Evolutionary conservation across 2,888 invertebrate species (phyloP), one percentile per base, ranked within the genome.

Genomic region (Yponomeuta plumbellus): DNA sequence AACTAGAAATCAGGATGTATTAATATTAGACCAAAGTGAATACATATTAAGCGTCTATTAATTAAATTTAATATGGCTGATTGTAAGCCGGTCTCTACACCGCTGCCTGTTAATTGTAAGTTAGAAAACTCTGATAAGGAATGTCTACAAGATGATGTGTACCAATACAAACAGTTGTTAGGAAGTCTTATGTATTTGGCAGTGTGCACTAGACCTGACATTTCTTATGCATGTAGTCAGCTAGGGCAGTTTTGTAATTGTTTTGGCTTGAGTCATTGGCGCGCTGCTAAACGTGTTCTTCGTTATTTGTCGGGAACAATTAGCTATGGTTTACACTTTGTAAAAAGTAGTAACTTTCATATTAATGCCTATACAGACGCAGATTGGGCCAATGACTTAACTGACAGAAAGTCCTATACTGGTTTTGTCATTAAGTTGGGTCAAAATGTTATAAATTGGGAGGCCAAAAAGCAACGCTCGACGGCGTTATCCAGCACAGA

Each of bases 401-500:
- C 65, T 1, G 74, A 73, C 64, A 63, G 74, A 2, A 68, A 65
- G 40, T 74, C 73, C 0, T 73, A 70, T 62, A 71, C 70, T 11
- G 73, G 74, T 1, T 73, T 67, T 67, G 52, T 68, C 0, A 17
- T 71, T 20, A 69, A 68, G 64, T 10, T 72, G 2, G 68, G 69
- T 20, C 20, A 62, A 11, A 20, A 39, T 65, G 10, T 34, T 0
- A 62, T 74, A 17, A 64, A 61, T 20, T 73, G 71, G 71, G 71
- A 72, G 61, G 59, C 67, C 10, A 56, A 69, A 0, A 74, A 73
- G 26, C 73, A 73, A 26, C 20, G 59, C 20, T 67, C 61, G 59
- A 68, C 69, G 0, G 71, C 71, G 1, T 22, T 71, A 0, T 70
- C 70, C 1, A 72, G 71, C 34, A 72, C 71, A 1, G 73, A 74